A percentile compares a stretch with the other conserved stretches of the same genome.
Conservation (phyloP, 30 jellyfish, hydroid and myxozoan genomes). For the Nemopilema nomurai region DNA sequence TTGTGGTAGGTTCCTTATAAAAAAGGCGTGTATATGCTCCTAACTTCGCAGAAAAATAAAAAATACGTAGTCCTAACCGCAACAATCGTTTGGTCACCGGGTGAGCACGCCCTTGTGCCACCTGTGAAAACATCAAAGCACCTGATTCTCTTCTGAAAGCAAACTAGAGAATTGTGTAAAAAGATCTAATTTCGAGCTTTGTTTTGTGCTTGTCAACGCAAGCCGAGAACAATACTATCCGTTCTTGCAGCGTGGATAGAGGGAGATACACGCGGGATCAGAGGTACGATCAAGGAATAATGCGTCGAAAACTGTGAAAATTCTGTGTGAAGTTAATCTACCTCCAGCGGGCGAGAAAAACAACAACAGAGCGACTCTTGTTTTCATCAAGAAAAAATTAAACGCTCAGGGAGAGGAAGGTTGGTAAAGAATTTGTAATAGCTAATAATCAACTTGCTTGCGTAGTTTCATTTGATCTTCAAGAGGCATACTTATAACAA, state of each 20-base stretch:
- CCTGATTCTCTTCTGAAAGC: constrained; percentile 27
- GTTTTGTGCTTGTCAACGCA: not conserved
- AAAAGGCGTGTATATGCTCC: not conserved
- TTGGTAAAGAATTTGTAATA: too few relatives aligned
- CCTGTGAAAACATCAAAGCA: constrained; percentile 59
- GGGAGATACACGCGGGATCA: not conserved
- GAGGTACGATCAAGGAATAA: not conserved
- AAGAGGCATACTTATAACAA: too few relatives aligned
- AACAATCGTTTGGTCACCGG: constrained; percentile 3
- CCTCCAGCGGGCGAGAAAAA: too few relatives aligned
- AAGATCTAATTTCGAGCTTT: not conserved
- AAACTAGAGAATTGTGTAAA: constrained; percentile 3
- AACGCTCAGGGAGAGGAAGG: too few relatives aligned
- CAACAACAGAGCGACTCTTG: too few relatives aligned
- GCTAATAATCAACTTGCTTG: too few relatives aligned
- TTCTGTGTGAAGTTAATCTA: not conserved
- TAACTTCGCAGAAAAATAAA: not conserved
- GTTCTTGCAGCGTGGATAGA: not conserved
- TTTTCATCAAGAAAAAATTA: too few relatives aligned
- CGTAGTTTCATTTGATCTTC: too few relatives aligned
- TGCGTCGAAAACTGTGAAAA: not conserved
- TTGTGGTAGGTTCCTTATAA: not conserved
- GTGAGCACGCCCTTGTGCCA: constrained; percentile 70
- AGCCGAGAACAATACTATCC: not conserved
- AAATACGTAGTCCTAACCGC: not conserved